These are phyloP conservation scores for Nesoenas mayeri DNA, from an alignment of 2,113 vertebrate genomes.

Conservation along the genomic window DNA sequence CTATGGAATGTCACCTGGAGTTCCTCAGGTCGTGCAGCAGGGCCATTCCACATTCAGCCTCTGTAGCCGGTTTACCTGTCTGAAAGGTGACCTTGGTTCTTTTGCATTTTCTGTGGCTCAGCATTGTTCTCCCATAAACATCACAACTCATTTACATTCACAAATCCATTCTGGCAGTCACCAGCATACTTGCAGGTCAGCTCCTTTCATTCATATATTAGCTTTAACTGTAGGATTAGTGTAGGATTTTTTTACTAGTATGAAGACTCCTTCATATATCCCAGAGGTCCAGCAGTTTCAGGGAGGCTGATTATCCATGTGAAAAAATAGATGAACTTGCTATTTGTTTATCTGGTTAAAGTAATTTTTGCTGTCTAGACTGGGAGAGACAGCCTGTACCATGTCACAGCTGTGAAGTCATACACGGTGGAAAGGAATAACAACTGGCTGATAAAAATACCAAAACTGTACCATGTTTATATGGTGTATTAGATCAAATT, in stretches of 20 bases:
- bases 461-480: neutral
- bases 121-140: neutral
- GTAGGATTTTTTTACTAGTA: neutral
- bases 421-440: neutral
- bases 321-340: fast-evolving
- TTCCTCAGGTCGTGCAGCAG: neutral
- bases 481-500: neutral
- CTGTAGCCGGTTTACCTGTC: neutral
- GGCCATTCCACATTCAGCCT: neutral
- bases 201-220: neutral
- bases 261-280: neutral
- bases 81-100: neutral
- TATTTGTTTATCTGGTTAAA: neutral
- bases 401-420: neutral
- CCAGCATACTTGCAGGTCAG: neutral
- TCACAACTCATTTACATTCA: neutral
- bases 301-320: neutral
- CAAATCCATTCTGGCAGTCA: neutral
- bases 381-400: neutral
- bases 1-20: neutral
- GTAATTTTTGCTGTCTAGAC: neutral
- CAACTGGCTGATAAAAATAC: neutral
- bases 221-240: neutral
- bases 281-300: neutral
- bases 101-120: neutral